phyloP scores from a whole-genome alignment of 1,140 invertebrate genomes.

The Plectrocnemia conspersa region DNA sequence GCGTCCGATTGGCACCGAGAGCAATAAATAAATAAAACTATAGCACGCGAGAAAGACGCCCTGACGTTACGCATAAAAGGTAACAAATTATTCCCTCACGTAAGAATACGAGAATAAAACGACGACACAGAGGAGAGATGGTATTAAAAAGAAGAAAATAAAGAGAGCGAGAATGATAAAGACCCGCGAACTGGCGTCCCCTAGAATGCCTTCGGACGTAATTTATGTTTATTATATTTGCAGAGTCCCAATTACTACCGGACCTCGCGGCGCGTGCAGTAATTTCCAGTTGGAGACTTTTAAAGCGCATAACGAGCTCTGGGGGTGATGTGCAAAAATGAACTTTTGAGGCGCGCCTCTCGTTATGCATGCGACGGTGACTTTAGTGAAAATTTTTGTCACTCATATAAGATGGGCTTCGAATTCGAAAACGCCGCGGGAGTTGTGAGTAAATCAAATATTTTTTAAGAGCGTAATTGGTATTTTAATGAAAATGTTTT shows the following conservation, averaged over 20 bases:
- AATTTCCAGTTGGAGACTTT: slow-evolving; percentile 7
- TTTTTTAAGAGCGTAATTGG: no score
- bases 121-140: background rate
- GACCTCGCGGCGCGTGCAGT: slow-evolving; percentile 8
- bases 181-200: background rate
- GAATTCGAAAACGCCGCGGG: no score
- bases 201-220: slow-evolving; percentile 2
- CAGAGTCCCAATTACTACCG: slow-evolving; percentile 15
- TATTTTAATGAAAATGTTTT: no score
- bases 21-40: slow-evolving; percentile 9
- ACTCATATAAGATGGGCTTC: no score
- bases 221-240: slow-evolving; percentile 20
- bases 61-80: slow-evolving; percentile 23
- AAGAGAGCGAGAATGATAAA: slow-evolving; percentile 6
- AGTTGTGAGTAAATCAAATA: no score
- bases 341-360: background rate
- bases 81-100: slow-evolving; percentile 30
- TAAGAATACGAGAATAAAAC: slow-evolving; percentile 1
- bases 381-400: no score
- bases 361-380: background rate
- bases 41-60: slow-evolving; percentile 10
- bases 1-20: background rate
- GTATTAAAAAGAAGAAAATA: background rate
- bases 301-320: slow-evolving; percentile 7
- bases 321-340: slow-evolving; percentile 3